Evolutionary conservation across 2,797 vertebrate genomes (phyloP).

Genomic region (Lutjanus campechanus): DNA sequence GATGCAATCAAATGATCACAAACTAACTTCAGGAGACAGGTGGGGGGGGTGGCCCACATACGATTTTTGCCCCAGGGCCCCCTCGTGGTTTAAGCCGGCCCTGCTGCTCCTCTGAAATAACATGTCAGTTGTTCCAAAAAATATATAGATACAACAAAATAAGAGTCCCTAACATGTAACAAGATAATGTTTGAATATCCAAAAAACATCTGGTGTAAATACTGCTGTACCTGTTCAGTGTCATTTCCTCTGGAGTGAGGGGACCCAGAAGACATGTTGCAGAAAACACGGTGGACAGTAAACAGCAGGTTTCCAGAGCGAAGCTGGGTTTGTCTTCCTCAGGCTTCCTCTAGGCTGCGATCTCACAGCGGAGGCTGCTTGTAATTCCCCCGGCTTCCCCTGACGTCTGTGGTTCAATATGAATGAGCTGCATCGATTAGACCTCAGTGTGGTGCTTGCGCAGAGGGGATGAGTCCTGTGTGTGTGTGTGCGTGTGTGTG

Average conservation of each 20-base stretch:
- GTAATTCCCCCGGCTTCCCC: conserved; percentile 82
- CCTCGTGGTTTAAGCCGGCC: not conserved
- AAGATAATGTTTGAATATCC: not conserved
- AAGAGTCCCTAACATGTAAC: not conserved
- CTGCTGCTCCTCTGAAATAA: conserved; percentile 3
- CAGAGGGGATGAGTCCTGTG: conserved; percentile 37
- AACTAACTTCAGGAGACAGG: not conserved
- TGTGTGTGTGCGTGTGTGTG: conserved; percentile 21
- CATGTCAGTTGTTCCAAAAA: not conserved
- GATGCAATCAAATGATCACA: not conserved
- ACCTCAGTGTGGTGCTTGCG: conserved; percentile 67
- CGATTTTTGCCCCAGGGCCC: not conserved
- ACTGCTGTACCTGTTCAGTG: conserved; percentile 23
- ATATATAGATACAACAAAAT: no score
- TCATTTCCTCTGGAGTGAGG: conserved; percentile 11
- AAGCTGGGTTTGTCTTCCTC: conserved; percentile 57
- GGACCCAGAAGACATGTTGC: conserved; percentile 38
- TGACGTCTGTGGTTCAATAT: conserved; percentile 79
- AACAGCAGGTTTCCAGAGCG: conserved; percentile 52
- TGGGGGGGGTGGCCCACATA: not conserved
- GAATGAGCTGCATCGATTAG: conserved; percentile 84
- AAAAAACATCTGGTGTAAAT: not conserved
- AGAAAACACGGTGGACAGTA: conserved; percentile 29
- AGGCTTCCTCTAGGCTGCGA: conserved; percentile 66
- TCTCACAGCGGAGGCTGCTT: conserved; percentile 76